Evolutionary conservation across 2,113 vertebrate genomes (phyloP).

Genomic region (Gymnocephalus cernua): DNA sequence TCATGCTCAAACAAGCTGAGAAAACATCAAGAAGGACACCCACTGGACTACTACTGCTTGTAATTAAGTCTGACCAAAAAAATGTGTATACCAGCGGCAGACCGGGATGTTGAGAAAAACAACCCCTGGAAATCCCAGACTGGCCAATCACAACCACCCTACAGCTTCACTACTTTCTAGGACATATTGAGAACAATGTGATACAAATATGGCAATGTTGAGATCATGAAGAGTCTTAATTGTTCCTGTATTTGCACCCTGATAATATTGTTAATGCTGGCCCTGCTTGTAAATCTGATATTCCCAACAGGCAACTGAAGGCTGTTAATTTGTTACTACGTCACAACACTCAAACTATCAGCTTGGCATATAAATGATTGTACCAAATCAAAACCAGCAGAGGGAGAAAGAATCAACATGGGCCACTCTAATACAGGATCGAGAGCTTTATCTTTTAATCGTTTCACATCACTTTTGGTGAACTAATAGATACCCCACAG

Average conservation of each 20-base stretch:
- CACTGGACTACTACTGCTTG: slow-evolving; percentile 30
- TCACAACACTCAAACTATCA: slow-evolving; percentile 19
- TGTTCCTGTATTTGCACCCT: not conserved
- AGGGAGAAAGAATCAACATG: not conserved
- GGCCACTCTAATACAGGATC: not conserved
- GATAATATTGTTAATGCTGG: not conserved
- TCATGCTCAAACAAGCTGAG: slow-evolving; percentile 53
- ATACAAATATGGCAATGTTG: not conserved
- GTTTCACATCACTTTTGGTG: slow-evolving; percentile 14
- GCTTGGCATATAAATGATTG: slow-evolving; percentile 25
- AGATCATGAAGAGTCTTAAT: not conserved
- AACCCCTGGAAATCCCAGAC: slow-evolving; percentile 20
- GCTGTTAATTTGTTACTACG: slow-evolving; percentile 16
- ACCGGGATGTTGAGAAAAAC: slow-evolving; percentile 21
- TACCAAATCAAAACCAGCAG: slow-evolving; percentile 52
- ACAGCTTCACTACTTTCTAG: not conserved
- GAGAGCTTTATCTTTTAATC: not conserved
- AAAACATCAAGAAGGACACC: slow-evolving; percentile 39
- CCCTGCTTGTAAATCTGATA: slow-evolving; percentile 3
- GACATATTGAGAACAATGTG: slow-evolving; percentile 1
- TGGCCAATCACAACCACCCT: slow-evolving; percentile 1
- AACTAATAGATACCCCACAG: not conserved
- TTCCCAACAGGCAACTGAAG: slow-evolving; percentile 32
- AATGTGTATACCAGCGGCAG: not conserved
- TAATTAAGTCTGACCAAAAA: slow-evolving; percentile 36